Percentiles rank a stretch among this genome's conserved stretches.
phyloP scores from a whole-genome alignment of 2,797 vertebrate species.

The Pelochelys cantorii region DNA sequence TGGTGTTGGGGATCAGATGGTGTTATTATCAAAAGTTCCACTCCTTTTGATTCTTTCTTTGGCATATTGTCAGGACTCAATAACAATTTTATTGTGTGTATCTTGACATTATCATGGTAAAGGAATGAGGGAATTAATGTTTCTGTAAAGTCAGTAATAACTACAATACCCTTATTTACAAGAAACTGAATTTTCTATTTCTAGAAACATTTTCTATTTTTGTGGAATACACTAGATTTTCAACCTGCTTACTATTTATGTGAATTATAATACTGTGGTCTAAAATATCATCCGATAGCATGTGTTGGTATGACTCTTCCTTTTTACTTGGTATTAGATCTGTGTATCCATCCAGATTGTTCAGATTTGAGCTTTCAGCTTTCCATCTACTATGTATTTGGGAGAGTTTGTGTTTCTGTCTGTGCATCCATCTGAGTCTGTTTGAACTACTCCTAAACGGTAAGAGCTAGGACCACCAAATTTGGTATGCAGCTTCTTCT shows the following conservation, averaged over 20 bases:
- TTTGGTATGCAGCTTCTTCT: no score
- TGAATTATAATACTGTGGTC: background rate
- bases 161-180: background rate
- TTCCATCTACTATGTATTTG: background rate
- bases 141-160: background rate
- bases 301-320: background rate
- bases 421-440: no score
- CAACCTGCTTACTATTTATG: background rate
- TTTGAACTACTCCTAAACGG: no score
- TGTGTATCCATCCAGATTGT: background rate
- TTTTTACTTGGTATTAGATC: background rate
- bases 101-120: conserved; percentile 7
- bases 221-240: background rate
- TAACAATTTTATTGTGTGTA: background rate
- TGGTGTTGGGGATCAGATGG: background rate
- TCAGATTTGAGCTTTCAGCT: background rate
- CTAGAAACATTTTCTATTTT: background rate
- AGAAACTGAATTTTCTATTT: background rate
- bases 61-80: background rate
- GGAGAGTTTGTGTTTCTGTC: no score
- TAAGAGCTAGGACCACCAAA: no score
- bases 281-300: background rate
- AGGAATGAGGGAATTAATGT: background rate
- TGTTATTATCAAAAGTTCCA: background rate
- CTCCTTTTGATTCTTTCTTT: background rate